phyloP scores from a whole-genome alignment of 2,888 invertebrate genomes.

The Spilosoma lubricipeda region DNA sequence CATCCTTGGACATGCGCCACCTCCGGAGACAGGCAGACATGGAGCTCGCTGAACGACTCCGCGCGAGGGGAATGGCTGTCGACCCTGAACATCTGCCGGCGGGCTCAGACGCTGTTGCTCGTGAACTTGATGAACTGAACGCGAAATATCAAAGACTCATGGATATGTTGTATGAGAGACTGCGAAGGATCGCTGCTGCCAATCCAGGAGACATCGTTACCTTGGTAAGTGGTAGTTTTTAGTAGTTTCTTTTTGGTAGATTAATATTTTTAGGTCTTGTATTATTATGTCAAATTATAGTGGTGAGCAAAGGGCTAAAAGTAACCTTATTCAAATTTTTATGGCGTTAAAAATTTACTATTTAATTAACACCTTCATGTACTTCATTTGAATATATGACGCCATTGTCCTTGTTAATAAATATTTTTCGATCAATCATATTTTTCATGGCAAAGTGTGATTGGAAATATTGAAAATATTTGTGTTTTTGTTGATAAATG shows the following conservation, averaged over 20 bases:
- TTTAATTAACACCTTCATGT: too few species aligned
- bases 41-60: slow-evolving; percentile 73
- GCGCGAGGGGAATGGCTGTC: slow-evolving; percentile 63
- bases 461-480: too few species aligned
- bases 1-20: slow-evolving; percentile 89
- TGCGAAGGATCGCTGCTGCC: slow-evolving; percentile 89
- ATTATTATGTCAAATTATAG: neutral
- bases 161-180: slow-evolving; percentile 89
- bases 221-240: slow-evolving; percentile 87
- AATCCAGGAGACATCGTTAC: slow-evolving; percentile 91
- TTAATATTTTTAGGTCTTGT: neutral
- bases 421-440: slow-evolving; percentile 11
- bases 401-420: slow-evolving; percentile 9
- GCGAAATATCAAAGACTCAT: slow-evolving; percentile 91
- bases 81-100: slow-evolving; percentile 66
- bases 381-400: neutral
- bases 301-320: too few species aligned
- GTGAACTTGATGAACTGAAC: slow-evolving; percentile 93
- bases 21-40: slow-evolving; percentile 77
- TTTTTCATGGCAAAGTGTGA: too few species aligned
- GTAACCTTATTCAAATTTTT: too few species aligned
- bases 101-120: slow-evolving; percentile 91
- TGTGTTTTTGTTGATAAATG: too few species aligned
- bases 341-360: too few species aligned
- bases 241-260: slow-evolving; percentile 18